These are phyloP conservation scores for Pogonocichla stellata DNA, from an alignment of 2,113 vertebrate species.

Conservation along the genomic window DNA sequence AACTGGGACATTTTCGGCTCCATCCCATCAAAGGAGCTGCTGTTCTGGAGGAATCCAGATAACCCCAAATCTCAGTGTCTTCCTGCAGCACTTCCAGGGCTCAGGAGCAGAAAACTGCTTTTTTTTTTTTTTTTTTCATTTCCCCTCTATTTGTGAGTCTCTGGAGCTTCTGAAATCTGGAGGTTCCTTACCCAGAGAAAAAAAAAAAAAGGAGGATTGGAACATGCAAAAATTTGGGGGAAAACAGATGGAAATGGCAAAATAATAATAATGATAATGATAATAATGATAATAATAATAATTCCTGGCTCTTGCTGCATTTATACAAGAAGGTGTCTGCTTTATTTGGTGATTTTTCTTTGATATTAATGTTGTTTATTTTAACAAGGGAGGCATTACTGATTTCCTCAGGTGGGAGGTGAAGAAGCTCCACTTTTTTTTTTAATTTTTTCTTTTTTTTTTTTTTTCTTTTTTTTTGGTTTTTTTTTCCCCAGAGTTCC, in stretches of 20 bases:
- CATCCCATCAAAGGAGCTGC: neutral
- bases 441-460: neutral
- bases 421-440: neutral
- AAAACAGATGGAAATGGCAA: neutral
- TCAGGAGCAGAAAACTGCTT: neutral
- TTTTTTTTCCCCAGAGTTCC: neutral
- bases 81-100: neutral
- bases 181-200: neutral
- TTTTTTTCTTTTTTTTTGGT: neutral
- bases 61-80: no score
- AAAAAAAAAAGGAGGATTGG: neutral
- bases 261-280: no score
- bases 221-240: neutral
- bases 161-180: neutral
- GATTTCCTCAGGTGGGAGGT: neutral
- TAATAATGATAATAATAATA: neutral
- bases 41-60: neutral
- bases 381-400: neutral
- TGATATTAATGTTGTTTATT: no score
- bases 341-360: no score
- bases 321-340: no score
- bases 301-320: no score
- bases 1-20: rapidly evolving
- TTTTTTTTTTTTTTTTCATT: neutral
- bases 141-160: rapidly evolving